These are phyloP conservation scores for Glyphotaelius pellucidus DNA, from an alignment of 2,888 invertebrate species.

Conservation along the genomic window DNA sequence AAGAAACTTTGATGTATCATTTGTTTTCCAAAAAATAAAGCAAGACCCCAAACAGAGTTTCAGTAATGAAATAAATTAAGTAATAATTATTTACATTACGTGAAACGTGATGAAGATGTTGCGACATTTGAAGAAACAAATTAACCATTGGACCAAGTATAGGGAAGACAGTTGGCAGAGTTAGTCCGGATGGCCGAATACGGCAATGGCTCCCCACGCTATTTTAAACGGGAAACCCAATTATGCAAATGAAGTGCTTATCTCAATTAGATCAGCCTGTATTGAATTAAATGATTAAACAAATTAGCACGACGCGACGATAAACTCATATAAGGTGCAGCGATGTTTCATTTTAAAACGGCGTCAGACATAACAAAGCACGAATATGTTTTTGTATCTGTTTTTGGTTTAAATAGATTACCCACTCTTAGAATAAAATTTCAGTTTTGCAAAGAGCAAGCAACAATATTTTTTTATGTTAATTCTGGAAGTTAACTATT, in stretches of 20 bases:
- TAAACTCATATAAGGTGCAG: background rate
- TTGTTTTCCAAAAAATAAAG: too few relatives aligned
- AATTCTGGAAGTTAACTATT: too few relatives aligned
- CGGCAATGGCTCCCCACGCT: background rate
- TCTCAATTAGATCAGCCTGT: background rate
- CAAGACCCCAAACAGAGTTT: too few relatives aligned
- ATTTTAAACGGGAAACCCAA: slow-evolving; percentile 2
- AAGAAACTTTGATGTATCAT: too few relatives aligned
- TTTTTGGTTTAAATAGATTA: too few relatives aligned
- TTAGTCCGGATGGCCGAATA: background rate
- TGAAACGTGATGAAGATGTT: background rate
- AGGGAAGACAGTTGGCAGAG: background rate
- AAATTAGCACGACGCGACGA: background rate
- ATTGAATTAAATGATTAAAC: background rate
- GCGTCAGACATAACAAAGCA: background rate
- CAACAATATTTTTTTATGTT: too few relatives aligned
- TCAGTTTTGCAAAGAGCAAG: too few relatives aligned
- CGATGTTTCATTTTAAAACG: background rate
- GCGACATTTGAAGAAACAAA: background rate
- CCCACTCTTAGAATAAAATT: too few relatives aligned
- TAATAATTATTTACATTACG: background rate
- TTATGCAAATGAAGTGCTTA: background rate
- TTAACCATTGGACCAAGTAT: background rate
- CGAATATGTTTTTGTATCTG: background rate
- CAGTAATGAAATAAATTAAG: too few relatives aligned